Evolutionary conservation across 2,797 vertebrate species (phyloP).

Genomic region (Threskiornis aethiopicus): DNA sequence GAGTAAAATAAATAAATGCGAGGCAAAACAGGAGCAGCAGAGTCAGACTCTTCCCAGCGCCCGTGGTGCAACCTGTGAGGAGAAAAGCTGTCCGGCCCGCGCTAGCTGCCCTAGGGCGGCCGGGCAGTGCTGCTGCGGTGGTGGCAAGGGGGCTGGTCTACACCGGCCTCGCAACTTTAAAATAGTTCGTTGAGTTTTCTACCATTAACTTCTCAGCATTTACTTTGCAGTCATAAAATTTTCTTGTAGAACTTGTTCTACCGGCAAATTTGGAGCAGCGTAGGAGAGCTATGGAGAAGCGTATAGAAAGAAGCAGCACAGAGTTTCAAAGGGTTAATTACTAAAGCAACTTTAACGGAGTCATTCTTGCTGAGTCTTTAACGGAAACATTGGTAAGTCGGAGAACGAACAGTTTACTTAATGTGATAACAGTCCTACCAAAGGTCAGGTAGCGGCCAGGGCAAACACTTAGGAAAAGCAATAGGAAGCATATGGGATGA

Average conservation of each 20-base stretch:
- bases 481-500: background rate
- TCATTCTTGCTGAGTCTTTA: background rate
- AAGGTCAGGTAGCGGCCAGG: background rate
- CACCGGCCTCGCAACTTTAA: fast-evolving
- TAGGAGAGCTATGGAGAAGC: background rate
- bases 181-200: fast-evolving
- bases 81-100: background rate
- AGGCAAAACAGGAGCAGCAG: too few species aligned
- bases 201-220: fast-evolving
- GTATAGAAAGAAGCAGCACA: fast-evolving
- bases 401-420: background rate
- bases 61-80: fast-evolving
- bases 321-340: background rate
- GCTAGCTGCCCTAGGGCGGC: fast-evolving
- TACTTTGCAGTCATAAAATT: fast-evolving
- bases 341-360: background rate
- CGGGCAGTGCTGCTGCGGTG: background rate
- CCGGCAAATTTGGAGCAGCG: background rate
- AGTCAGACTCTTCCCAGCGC: fast-evolving
- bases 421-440: background rate
- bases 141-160: fast-evolving
- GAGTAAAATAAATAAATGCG: too few species aligned
- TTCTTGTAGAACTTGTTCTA: background rate
- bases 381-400: background rate
- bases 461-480: background rate